phyloP scores from a whole-genome alignment of 2,888 invertebrate species.

The Pristionchus japonicus region DNA sequence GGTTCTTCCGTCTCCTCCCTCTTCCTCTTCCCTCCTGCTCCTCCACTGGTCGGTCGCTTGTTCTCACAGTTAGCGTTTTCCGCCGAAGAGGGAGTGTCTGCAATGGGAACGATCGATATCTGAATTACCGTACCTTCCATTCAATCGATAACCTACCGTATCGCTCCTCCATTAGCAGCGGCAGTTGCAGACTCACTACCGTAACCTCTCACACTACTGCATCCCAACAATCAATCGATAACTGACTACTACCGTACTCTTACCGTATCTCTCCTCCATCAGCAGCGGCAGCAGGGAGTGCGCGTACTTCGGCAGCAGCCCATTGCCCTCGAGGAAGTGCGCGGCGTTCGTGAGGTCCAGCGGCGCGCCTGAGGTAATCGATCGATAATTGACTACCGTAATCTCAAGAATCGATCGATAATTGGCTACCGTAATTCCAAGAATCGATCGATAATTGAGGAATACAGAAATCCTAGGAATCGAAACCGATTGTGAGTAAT shows the following conservation, averaged over 20 bases:
- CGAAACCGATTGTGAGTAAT: too few relatives aligned
- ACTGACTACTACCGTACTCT: not conserved
- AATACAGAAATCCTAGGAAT: too few relatives aligned
- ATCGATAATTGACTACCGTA: slow-evolving; percentile 1
- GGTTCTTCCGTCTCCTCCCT: not conserved
- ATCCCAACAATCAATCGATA: not conserved
- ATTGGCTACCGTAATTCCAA: not conserved
- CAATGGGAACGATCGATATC: not conserved
- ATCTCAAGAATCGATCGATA: too few relatives aligned
- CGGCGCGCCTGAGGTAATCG: not conserved
- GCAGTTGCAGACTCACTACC: not conserved
- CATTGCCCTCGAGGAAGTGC: slow-evolving; percentile 8
- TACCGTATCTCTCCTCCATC: not conserved
- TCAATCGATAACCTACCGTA: not conserved
- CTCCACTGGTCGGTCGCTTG: not conserved
- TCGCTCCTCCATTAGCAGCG: not conserved
- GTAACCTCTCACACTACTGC: not conserved
- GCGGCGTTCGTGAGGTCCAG: slow-evolving; percentile 35
- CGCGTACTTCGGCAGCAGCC: not conserved
- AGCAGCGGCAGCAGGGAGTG: not conserved
- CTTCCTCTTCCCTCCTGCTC: slow-evolving; percentile 5
- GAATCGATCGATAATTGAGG: too few relatives aligned
- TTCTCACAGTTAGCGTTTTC: slow-evolving; percentile 30
- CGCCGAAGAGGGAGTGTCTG: not conserved
- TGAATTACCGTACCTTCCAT: not conserved